These are phyloP conservation scores for Glaucopsyche alexis DNA, from an alignment of 2,888 invertebrate species.

Conservation along the genomic window DNA sequence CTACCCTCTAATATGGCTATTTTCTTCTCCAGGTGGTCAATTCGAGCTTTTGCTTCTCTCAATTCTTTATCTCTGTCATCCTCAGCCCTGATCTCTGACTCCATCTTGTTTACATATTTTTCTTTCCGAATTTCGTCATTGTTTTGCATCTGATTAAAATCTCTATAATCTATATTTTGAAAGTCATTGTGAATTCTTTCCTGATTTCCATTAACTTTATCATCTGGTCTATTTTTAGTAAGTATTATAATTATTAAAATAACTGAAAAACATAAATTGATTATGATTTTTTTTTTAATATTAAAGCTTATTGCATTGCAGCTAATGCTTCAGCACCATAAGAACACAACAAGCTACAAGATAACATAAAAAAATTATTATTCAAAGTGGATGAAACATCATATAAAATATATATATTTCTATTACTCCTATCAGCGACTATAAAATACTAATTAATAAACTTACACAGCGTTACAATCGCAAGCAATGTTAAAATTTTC, in stretches of 20 bases:
- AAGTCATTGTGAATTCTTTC: constrained; percentile 52
- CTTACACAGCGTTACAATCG: constrained; percentile 63
- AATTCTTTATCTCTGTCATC: constrained; percentile 72
- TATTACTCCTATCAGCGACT: background rate
- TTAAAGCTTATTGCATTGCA: background rate
- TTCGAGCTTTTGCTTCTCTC: constrained; percentile 81
- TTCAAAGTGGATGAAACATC: constrained; percentile 30
- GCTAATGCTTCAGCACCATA: background rate
- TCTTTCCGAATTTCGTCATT: constrained; percentile 48
- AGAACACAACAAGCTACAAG: background rate
- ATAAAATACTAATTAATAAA: constrained; percentile 40
- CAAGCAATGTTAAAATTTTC: constrained; percentile 63
- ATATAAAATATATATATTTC: background rate
- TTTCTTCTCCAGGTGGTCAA: constrained; percentile 86
- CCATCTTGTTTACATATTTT: constrained; percentile 45
- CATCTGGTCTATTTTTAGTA: constrained; percentile 49
- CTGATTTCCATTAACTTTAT: constrained; percentile 45
- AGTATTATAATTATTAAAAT: constrained; percentile 60
- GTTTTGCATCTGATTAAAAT: constrained; percentile 54
- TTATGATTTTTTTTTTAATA: background rate
- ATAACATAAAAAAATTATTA: constrained; percentile 17
- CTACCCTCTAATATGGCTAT: constrained; percentile 85
- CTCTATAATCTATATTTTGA: constrained; percentile 52
- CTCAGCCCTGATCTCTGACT: constrained; percentile 43
- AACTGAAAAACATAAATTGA: constrained; percentile 51